These are phyloP conservation scores for Anisognathus igniventris DNA, from an alignment of 2,797 vertebrate genomes.

Conservation along the genomic window DNA sequence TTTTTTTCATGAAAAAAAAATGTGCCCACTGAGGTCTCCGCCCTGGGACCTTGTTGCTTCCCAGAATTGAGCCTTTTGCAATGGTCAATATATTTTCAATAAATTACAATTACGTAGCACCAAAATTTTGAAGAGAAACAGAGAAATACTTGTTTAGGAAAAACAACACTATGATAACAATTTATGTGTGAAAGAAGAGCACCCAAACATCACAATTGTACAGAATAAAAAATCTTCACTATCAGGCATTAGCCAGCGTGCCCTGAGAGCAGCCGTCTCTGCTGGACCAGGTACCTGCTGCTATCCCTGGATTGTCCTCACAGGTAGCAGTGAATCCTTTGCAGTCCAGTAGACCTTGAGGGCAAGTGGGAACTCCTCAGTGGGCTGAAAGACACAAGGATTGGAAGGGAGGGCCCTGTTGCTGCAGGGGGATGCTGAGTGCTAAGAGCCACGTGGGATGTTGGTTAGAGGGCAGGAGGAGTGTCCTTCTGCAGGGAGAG, in stretches of 20 bases:
- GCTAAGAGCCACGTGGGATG: not conserved
- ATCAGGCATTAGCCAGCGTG: not conserved
- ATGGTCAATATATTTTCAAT: not conserved
- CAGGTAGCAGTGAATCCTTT: not conserved
- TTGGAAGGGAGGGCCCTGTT: not conserved
- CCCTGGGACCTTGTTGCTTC: not conserved
- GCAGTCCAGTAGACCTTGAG: too few relatives aligned
- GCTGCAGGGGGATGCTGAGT: not conserved
- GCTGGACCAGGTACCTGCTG: not conserved
- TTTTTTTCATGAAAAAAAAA: not conserved
- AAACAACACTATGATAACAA: not conserved
- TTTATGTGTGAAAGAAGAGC: not conserved
- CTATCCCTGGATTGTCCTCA: not conserved
- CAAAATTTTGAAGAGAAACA: not conserved
- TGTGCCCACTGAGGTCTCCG: not conserved
- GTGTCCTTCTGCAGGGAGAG: slow-evolving; percentile 2
- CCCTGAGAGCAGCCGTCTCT: not conserved
- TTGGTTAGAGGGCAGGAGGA: not conserved
- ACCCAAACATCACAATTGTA: not conserved
- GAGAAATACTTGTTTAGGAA: not conserved
- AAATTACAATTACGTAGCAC: not conserved
- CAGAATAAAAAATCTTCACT: not conserved
- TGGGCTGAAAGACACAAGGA: not conserved
- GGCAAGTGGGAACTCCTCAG: not conserved
- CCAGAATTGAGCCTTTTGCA: not conserved